Percentiles rank a stretch among this genome's conserved stretches.
phyloP scores from a whole-genome alignment of 2,888 invertebrate genomes.

The Imbricaverruca yamaguchii region DNA sequence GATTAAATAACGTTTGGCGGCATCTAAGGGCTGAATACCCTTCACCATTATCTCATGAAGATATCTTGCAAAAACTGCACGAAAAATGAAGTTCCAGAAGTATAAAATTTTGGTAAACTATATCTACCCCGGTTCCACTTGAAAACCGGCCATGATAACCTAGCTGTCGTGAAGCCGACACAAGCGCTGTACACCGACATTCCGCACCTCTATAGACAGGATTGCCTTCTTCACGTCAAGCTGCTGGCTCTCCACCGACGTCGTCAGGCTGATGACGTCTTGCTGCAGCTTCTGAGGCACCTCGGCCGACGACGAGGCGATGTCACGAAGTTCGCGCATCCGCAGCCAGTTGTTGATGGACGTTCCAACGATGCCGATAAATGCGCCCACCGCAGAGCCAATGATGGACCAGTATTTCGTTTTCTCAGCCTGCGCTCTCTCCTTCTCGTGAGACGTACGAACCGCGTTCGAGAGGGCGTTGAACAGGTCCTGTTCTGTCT shows the following conservation, averaged over 20 bases:
- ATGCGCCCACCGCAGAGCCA: constrained; percentile 58
- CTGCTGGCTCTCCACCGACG: background rate
- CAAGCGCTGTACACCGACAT: too few species aligned
- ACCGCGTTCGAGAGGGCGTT: constrained; percentile 64
- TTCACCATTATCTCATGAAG: too few species aligned
- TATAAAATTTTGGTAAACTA: too few species aligned
- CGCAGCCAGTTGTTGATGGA: constrained; percentile 57
- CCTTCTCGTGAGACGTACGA: constrained; percentile 72
- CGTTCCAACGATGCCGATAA: constrained; percentile 55
- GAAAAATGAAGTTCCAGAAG: too few species aligned
- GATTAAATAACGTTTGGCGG: too few species aligned
- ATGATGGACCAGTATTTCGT: constrained; percentile 66
- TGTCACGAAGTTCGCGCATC: constrained; percentile 55
- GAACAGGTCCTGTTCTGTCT: constrained; percentile 66
- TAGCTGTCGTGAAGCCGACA: too few species aligned
- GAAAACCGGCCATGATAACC: too few species aligned
- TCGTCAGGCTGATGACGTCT: background rate
- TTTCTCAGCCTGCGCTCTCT: constrained; percentile 58
- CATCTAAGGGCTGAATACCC: too few species aligned
- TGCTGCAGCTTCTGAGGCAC: background rate
- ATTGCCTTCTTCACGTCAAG: background rate
- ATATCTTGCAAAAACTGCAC: too few species aligned
- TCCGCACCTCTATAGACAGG: background rate
- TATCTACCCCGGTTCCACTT: too few species aligned
- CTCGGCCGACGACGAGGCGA: constrained; percentile 36